phyloP scores from a whole-genome alignment of 2,113 vertebrate genomes.

The Ammodytes dubius region DNA sequence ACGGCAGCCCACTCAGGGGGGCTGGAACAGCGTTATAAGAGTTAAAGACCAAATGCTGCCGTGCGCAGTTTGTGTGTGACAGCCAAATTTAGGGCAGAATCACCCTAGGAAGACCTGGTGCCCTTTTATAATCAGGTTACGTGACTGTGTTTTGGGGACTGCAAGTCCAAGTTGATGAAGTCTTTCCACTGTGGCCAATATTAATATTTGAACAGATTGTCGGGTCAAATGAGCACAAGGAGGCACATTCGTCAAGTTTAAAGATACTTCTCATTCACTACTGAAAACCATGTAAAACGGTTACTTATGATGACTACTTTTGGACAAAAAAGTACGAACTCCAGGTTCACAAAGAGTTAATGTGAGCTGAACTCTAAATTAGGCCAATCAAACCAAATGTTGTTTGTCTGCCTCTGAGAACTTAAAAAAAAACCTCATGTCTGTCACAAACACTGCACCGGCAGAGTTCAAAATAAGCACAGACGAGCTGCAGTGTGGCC shows the following conservation, averaged over 20 bases:
- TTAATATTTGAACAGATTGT: constrained; percentile 34
- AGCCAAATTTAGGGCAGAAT: constrained; percentile 9
- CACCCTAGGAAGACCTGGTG: constrained; percentile 14
- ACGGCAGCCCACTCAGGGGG: constrained; percentile 20
- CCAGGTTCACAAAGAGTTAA: not conserved
- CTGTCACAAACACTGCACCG: not conserved
- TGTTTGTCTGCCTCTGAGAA: not conserved
- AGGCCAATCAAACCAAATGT: not conserved
- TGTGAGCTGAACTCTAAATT: not conserved
- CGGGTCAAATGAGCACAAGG: constrained; percentile 15
- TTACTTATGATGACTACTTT: not conserved
- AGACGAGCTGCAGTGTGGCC: not conserved
- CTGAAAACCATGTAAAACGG: not conserved
- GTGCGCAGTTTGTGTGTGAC: not conserved
- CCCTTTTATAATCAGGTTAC: constrained; percentile 13
- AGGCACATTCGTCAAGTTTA: not conserved
- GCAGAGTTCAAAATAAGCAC: not conserved
- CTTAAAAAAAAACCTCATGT: not conserved
- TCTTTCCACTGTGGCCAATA: not conserved
- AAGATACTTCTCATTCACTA: not conserved
- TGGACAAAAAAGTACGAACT: not conserved
- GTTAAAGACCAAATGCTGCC: constrained; percentile 22
- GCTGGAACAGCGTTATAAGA: not conserved
- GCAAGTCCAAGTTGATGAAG: constrained; percentile 10
- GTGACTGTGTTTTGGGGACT: not conserved